A percentile compares a stretch with the other conserved stretches of the same genome.
Conservation (phyloP, 2,797 vertebrate genomes). For the Sphenopsis melanotis region DNA sequence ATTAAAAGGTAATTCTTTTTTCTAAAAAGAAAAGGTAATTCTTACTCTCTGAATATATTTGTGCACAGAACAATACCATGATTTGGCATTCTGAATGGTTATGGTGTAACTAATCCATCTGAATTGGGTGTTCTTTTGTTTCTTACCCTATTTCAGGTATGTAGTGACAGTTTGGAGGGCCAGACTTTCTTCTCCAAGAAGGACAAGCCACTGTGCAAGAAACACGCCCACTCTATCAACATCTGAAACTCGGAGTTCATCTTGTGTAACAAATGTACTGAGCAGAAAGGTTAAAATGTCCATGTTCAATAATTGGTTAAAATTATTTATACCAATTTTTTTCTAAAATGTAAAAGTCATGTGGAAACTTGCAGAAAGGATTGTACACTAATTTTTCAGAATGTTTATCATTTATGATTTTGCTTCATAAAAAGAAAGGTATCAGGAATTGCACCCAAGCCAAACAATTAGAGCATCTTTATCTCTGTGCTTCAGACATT, state of each 20-base stretch:
- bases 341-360: not conserved
- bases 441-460: not conserved
- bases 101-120: not conserved
- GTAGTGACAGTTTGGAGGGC: conserved; percentile 89
- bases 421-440: not conserved
- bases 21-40: not conserved
- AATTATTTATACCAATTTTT: not conserved
- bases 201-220: conserved; percentile 97
- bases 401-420: not conserved
- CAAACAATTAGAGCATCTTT: not conserved
- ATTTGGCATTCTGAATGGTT: not conserved
- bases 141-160: conserved; percentile 80
- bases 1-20: not conserved
- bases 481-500: not conserved
- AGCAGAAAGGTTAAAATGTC: conserved; percentile 49
- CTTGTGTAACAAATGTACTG: not conserved
- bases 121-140: not conserved
- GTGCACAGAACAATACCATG: not conserved
- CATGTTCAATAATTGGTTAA: not conserved
- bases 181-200: conserved; percentile 98
- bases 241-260: conserved; percentile 73
- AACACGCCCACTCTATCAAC: conserved; percentile 91
- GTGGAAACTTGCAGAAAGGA: not conserved
- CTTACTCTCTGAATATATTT: not conserved
- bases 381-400: not conserved